Conservation (phyloP, 2,888 invertebrate genomes). For the Aspidapion aeneum region DNA sequence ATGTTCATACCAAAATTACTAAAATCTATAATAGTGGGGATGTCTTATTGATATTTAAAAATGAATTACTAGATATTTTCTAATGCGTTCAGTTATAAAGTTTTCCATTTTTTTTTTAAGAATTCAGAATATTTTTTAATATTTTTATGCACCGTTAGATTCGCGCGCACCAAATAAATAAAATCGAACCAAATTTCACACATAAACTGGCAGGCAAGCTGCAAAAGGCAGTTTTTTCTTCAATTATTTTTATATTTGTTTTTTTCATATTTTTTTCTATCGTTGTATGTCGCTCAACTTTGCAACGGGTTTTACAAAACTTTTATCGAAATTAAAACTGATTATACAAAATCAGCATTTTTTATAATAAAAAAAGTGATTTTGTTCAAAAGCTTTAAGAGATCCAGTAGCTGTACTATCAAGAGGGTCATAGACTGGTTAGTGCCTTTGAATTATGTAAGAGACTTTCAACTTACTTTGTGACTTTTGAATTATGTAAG, state of each 20-base stretch:
- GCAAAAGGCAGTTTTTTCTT: constrained; percentile 41
- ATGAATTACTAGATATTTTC: too few relatives aligned
- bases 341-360: too few relatives aligned
- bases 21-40: too few relatives aligned
- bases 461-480: too few relatives aligned
- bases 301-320: background rate
- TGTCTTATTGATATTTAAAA: too few relatives aligned
- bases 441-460: background rate
- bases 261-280: constrained; percentile 5
- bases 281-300: constrained; percentile 14
- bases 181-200: constrained; percentile 46
- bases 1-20: too few relatives aligned
- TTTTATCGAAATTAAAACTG: background rate
- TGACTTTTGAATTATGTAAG: too few relatives aligned
- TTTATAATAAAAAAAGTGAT: background rate
- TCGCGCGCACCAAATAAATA: constrained; percentile 36
- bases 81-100: too few relatives aligned
- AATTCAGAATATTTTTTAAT: background rate
- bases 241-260: background rate
- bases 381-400: background rate
- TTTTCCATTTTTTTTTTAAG: background rate
- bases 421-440: background rate
- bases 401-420: background rate
- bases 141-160: background rate
- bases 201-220: constrained; percentile 47